phyloP scores from a whole-genome alignment of 1,140 invertebrate genomes.

The Drosophila novamexicana region DNA sequence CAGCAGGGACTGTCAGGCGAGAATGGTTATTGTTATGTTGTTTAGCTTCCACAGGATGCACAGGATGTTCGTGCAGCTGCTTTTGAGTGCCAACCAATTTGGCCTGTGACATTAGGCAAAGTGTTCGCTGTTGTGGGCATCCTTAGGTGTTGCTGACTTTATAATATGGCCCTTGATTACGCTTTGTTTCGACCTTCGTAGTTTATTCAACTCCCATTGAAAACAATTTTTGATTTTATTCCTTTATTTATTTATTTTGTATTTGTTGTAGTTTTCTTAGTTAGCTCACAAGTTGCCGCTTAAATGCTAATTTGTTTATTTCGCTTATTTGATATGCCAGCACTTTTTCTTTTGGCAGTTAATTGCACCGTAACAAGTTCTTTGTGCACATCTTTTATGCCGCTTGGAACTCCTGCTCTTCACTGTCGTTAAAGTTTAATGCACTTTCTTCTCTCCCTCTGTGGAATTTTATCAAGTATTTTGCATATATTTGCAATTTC shows the following conservation, averaged over 20 bases:
- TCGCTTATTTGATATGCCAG: constrained; percentile 22
- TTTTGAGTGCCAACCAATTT: constrained; percentile 51
- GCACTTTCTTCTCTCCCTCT: constrained; percentile 12
- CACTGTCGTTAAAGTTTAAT: background rate
- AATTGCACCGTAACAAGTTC: constrained; percentile 12
- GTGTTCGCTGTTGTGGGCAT: constrained; percentile 26
- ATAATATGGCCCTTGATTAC: constrained; percentile 24
- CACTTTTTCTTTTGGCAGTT: constrained; percentile 4
- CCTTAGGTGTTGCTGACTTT: constrained; percentile 28
- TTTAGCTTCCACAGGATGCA: constrained; percentile 56
- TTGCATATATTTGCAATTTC: constrained; percentile 67
- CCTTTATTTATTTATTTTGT: background rate
- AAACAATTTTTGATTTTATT: constrained; percentile 23
- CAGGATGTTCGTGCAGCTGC: constrained; percentile 67
- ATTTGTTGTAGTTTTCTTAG: background rate
- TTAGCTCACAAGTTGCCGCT: constrained; percentile 9
- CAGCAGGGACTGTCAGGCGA: constrained; percentile 39
- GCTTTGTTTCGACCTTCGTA: constrained; percentile 31
- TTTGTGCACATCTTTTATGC: background rate
- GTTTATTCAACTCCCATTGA: background rate
- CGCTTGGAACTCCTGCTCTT: no score
- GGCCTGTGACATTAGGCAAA: constrained; percentile 58
- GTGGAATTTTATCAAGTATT: constrained; percentile 19
- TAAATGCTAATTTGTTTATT: constrained; percentile 33
- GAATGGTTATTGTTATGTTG: constrained; percentile 77